A percentile compares a stretch with the other conserved stretches of the same genome.
Evolutionary conservation across 1,140 invertebrate species (phyloP).

Genomic region (Goniozus legneri): DNA sequence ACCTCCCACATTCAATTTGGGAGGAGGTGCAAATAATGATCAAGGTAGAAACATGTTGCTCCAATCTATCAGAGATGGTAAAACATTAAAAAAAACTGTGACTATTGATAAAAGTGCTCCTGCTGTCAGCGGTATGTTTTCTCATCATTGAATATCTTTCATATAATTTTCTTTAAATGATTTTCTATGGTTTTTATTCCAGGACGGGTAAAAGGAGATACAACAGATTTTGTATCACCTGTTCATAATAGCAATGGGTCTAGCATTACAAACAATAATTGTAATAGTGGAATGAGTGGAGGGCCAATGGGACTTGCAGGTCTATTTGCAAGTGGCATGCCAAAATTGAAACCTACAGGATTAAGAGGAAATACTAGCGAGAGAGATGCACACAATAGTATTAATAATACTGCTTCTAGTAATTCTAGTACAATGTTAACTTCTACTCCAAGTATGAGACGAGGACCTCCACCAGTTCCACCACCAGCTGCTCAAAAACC

Average conservation of each 20-base stretch:
- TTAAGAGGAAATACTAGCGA: conserved; percentile 44
- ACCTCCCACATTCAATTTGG: conserved; percentile 48
- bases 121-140: conserved; percentile 60
- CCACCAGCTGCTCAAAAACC: conserved; percentile 56
- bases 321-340: conserved; percentile 82
- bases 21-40: conserved; percentile 50
- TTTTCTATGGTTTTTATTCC: conserved; percentile 15
- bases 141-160: conserved; percentile 1
- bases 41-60: conserved; percentile 67
- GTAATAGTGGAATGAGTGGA: conserved; percentile 27
- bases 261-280: conserved; percentile 49
- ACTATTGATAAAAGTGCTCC: conserved; percentile 88
- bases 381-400: conserved; percentile 29
- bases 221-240: conserved; percentile 34
- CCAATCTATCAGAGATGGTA: conserved; percentile 78
- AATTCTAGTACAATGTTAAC: conserved; percentile 19
- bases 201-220: conserved; percentile 46
- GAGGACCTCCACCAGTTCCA: conserved; percentile 57
- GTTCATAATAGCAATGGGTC: conserved; percentile 35
- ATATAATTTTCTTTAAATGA: neutral
- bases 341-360: conserved; percentile 78
- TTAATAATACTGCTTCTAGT: conserved; percentile 33
- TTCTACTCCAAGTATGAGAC: conserved; percentile 38
- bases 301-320: conserved; percentile 66
- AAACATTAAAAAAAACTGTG: conserved; percentile 78